Conservation (phyloP, 2,113 vertebrate species). For the Halcyon malimbica region DNA sequence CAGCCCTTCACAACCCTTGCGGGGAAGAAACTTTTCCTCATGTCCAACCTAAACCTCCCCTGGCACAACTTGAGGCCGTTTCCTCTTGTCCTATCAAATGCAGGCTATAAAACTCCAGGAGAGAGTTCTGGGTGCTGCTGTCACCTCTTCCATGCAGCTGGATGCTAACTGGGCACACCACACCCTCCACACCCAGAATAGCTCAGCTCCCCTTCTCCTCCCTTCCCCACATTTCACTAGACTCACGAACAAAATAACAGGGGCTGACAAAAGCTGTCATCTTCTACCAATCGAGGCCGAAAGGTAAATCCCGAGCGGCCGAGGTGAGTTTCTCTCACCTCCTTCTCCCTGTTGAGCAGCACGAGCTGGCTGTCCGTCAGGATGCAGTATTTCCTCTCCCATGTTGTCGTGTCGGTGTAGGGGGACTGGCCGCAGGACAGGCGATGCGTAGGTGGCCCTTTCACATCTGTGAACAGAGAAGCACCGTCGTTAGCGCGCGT, state of each 20-base stretch:
- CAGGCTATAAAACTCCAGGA: not conserved
- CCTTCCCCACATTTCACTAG: not conserved
- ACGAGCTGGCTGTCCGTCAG: conserved; percentile 94
- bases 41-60: too few relatives aligned
- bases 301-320: not conserved
- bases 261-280: not conserved
- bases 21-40: not conserved
- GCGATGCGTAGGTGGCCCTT: conserved; percentile 89
- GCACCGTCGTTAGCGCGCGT: not conserved
- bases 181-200: fast-evolving
- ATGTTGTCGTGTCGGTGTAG: conserved; percentile 82
- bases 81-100: not conserved
- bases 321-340: conserved; percentile 72
- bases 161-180: not conserved
- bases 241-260: fast-evolving
- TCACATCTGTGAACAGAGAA: conserved; percentile 84
- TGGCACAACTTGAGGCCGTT: not conserved
- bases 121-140: not conserved
- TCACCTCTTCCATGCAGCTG: not conserved
- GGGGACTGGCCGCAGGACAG: conserved; percentile 95
- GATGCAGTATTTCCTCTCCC: conserved; percentile 93
- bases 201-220: not conserved
- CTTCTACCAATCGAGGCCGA: not conserved
- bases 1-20: not conserved
- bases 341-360: conserved; percentile 90